Base-by-base conservation (phyloP, 2,113 vertebrate species). In the Rallus limicola region DNA sequence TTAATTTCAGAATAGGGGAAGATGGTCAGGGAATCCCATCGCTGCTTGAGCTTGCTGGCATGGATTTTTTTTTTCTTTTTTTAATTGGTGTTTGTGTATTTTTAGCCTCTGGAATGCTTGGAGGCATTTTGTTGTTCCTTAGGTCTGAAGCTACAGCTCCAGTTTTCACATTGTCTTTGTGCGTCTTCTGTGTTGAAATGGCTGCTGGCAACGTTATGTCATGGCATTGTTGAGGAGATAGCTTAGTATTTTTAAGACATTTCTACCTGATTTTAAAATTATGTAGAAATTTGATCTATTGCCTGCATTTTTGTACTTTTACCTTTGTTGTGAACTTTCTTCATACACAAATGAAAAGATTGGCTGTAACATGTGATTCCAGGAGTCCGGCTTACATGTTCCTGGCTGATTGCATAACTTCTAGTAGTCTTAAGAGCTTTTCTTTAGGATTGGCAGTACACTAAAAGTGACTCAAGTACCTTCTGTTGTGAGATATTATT, bases 401-500 rank as follows among this genome's bases (percentile, higher is more conserved):
- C 59, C 62, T 94, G 74, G 44, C 46, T 78, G 68, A 33, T 24
- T 78, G 34, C 5, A 12, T 80, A 77, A 78, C 19, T 88, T 92
- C 19, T 74, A 55, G 44, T 64, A 60, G 79, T 63, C 55, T 26
- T 63, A 56, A 59, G 29, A 78, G 31, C 60, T 92, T 93, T 91
- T 83, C 24, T 56, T 75, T 95, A 48, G 64, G 76, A 78, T 42
- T 75, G 55, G 13, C 71, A 94, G 34, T 86, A 40, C 11, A 4
- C 17, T 77, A 72, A 42, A 94, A 12, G 16, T 87, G 78, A 92
- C 50, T 82, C 36, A 62, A 60, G 59, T 70, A 34, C 70, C 36
- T 89, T 94, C 68, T 95, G 46, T 33, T 92, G 33, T 77, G 68
- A 80, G 80, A 75, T 90, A 52, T 24, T 97, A 69, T 70, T 91